Percentiles rank a stretch among this genome's conserved stretches.
Conservation (phyloP, 2,797 vertebrate species). For the Hemitrygon akajei region DNA sequence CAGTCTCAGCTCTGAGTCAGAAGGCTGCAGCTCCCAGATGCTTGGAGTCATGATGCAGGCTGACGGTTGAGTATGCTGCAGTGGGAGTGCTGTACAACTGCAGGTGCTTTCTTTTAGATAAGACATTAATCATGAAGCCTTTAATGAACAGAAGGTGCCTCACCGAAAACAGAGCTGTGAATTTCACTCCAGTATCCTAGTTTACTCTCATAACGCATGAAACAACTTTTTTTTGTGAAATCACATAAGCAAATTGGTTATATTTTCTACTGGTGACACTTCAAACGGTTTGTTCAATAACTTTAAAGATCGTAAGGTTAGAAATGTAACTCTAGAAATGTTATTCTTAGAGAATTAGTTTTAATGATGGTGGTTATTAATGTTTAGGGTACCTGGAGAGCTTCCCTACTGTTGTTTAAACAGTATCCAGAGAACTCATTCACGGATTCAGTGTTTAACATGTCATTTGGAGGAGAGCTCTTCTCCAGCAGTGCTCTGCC, state of each 20-base stretch:
- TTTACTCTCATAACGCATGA: neutral
- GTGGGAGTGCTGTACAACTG: neutral
- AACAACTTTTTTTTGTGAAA: neutral
- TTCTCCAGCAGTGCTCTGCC: no score
- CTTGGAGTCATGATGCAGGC: neutral
- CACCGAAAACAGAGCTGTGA: neutral
- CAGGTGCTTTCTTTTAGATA: neutral
- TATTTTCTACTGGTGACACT: no score
- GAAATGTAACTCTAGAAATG: neutral
- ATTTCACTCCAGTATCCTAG: neutral
- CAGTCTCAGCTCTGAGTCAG: neutral
- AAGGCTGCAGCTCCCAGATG: neutral
- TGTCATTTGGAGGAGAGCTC: neutral
- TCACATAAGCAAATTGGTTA: neutral
- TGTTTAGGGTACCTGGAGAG: neutral
- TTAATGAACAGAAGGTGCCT: neutral
- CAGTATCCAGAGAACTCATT: neutral
- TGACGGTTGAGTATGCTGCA: neutral
- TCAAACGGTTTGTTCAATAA: neutral
- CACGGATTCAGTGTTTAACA: neutral
- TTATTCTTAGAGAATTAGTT: neutral
- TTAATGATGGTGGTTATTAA: neutral
- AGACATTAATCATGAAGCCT: neutral
- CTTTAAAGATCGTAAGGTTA: neutral
- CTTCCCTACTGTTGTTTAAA: neutral